Percentiles rank a stretch among this genome's conserved stretches.
Evolutionary conservation across 53 echinoderm and acorn worm species (phyloP).

Genomic region (Pentamera pediparva): DNA sequence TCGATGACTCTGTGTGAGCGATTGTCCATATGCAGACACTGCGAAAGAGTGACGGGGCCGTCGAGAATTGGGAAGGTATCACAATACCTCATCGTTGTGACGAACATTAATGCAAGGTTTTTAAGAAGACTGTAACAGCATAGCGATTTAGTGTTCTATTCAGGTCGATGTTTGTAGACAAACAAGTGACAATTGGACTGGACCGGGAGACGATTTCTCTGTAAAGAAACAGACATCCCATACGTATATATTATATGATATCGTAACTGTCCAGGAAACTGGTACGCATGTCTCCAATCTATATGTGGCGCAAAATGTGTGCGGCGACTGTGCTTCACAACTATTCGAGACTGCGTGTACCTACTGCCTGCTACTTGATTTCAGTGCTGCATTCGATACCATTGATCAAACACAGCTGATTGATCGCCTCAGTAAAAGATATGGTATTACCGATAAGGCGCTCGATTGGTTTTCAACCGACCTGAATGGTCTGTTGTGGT

Average conservation of each 20-base stretch:
- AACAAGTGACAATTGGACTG: background rate
- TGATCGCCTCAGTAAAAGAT: too few species aligned
- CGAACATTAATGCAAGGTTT: background rate
- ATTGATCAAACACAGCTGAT: too few species aligned
- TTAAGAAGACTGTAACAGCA: background rate
- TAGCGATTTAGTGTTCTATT: conserved; percentile 1
- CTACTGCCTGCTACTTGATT: too few species aligned
- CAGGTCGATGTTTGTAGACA: conserved; percentile 1
- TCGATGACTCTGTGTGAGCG: background rate
- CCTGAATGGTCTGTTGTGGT: too few species aligned
- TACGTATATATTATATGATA: conserved; percentile 4
- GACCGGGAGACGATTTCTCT: conserved; percentile 3
- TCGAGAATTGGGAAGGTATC: conserved; percentile 37
- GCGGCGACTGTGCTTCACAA: conserved; percentile 3
- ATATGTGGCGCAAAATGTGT: too few species aligned
- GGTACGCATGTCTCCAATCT: too few species aligned
- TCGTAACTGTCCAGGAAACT: conserved; percentile 25
- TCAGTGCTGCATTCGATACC: too few species aligned
- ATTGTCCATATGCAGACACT: conserved; percentile 35
- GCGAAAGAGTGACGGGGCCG: conserved; percentile 15
- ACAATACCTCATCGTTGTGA: conserved; percentile 1
- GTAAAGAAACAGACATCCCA: background rate
- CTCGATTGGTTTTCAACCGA: too few species aligned
- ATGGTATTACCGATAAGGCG: too few species aligned
- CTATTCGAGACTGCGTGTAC: conserved; percentile 11